These are phyloP conservation scores for Leguminivora glycinivorella DNA, from an alignment of 1,140 invertebrate species.

Conservation along the genomic window DNA sequence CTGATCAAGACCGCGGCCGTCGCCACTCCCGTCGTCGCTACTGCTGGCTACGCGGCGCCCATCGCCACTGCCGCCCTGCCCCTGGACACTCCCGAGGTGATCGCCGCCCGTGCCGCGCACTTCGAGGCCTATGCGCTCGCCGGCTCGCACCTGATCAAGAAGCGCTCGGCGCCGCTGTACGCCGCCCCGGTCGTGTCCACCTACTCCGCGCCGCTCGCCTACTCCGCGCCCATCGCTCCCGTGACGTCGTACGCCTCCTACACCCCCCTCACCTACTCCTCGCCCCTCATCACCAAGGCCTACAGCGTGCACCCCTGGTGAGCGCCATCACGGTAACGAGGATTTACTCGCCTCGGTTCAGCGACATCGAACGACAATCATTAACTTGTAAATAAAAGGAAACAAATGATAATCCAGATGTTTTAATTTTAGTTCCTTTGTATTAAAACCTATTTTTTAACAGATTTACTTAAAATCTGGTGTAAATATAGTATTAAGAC, in stretches of 20 bases:
- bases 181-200: slow-evolving; percentile 45
- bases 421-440: slow-evolving; percentile 24
- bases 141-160: slow-evolving; percentile 58
- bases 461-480: too few relatives aligned
- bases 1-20: slow-evolving; percentile 41
- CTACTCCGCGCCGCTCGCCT: slow-evolving; percentile 43
- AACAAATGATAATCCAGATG: slow-evolving; percentile 29
- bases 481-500: too few relatives aligned
- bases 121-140: slow-evolving; percentile 61
- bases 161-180: slow-evolving; percentile 55
- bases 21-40: slow-evolving; percentile 37
- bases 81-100: slow-evolving; percentile 69
- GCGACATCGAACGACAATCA: slow-evolving; percentile 48
- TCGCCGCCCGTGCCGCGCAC: slow-evolving; percentile 74
- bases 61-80: slow-evolving; percentile 43
- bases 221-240: slow-evolving; percentile 39
- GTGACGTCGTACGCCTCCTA: slow-evolving; percentile 42
- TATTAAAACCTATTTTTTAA: too few relatives aligned
- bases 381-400: slow-evolving; percentile 47
- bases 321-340: slow-evolving; percentile 50
- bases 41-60: slow-evolving; percentile 23
- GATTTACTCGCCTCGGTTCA: slow-evolving; percentile 50
- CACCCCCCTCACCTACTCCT: slow-evolving; percentile 47
- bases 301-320: slow-evolving; percentile 57
- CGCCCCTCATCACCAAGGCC: slow-evolving; percentile 50